Evolutionary conservation across 2,113 vertebrate genomes (phyloP).

Genomic region (Chionis minor): DNA sequence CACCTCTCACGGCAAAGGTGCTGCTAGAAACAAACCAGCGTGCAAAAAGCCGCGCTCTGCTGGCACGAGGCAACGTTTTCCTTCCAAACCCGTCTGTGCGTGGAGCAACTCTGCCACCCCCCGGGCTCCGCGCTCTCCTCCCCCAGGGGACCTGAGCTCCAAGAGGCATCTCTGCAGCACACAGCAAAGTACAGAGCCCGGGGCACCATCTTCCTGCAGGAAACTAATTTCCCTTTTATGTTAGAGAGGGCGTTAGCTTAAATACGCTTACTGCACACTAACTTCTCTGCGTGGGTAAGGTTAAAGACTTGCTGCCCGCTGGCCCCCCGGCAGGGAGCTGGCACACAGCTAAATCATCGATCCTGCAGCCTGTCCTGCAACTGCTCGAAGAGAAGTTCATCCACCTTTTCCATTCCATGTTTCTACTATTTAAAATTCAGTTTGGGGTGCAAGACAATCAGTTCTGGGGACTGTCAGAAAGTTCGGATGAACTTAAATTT

Average conservation of each 20-base stretch:
- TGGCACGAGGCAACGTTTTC: rapidly evolving
- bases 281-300: rapidly evolving
- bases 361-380: neutral
- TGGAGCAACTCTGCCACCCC: neutral
- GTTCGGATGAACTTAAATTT: neutral
- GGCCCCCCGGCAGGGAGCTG: neutral
- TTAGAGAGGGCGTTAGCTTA: rapidly evolving
- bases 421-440: neutral
- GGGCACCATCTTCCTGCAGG: neutral
- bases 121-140: neutral
- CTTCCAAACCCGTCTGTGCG: neutral
- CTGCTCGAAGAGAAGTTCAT: neutral
- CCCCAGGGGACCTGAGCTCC: rapidly evolving
- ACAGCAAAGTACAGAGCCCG: neutral
- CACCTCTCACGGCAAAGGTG: neutral
- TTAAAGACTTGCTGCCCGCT: neutral
- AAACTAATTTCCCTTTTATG: neutral
- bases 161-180: neutral
- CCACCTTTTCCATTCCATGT: neutral
- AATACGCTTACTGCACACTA: neutral
- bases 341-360: neutral
- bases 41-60: rapidly evolving
- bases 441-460: neutral
- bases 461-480: neutral
- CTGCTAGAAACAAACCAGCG: neutral